phyloP scores from a whole-genome alignment of 2,113 vertebrate genomes.

The Corydoras sp. region DNA sequence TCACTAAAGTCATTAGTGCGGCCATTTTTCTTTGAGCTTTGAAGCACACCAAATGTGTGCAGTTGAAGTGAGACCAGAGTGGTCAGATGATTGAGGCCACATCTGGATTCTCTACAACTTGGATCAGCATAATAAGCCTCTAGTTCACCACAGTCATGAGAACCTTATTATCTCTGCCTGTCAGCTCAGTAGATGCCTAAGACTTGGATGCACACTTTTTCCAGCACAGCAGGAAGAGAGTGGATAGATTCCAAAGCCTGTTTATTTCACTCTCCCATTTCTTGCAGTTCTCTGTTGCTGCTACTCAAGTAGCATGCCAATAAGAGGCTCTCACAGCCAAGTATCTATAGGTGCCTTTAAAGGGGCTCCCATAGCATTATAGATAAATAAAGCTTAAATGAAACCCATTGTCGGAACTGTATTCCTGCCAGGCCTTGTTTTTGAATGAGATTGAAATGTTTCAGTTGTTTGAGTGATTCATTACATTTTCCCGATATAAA shows the following conservation, averaged over 20 bases:
- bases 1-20: conserved; percentile 3
- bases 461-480: too few species aligned
- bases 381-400: too few species aligned
- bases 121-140: conserved; percentile 33
- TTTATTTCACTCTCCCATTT: conserved; percentile 31
- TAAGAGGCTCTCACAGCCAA: background rate
- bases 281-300: conserved; percentile 16
- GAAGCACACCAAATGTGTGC: too few species aligned
- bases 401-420: too few species aligned
- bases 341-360: conserved; percentile 2
- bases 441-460: too few species aligned
- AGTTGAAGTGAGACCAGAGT: too few species aligned
- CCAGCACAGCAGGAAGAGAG: conserved; percentile 24
- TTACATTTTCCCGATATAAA: too few species aligned
- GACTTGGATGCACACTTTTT: conserved; percentile 16
- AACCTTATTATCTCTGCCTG: conserved; percentile 27
- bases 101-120: conserved; percentile 26
- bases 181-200: conserved; percentile 20
- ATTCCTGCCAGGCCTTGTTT: too few species aligned
- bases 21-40: background rate
- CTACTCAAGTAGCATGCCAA: conserved; percentile 30
- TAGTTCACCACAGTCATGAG: conserved; percentile 26
- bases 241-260: conserved; percentile 39
- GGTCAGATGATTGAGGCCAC: conserved; percentile 7
- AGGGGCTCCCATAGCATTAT: too few species aligned